A percentile compares a stretch with the other conserved stretches of the same genome.
These are phyloP conservation scores for Drosophila punjabiensis DNA, from an alignment of 1,140 invertebrate species.

Conservation along the genomic window DNA sequence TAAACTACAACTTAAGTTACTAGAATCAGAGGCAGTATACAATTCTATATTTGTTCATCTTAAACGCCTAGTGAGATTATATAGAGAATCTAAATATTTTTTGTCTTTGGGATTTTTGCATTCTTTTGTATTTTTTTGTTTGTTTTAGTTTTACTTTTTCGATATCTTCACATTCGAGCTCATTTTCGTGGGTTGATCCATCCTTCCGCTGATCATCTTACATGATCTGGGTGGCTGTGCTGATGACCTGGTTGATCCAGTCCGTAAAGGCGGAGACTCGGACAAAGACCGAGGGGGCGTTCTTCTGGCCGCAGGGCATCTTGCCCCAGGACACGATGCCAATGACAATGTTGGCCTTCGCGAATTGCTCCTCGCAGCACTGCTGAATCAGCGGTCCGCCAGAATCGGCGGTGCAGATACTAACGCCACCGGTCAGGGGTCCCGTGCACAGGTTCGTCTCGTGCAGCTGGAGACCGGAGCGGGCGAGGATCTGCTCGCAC, in stretches of 20 bases:
- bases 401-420: slow-evolving; percentile 86
- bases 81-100: slow-evolving; percentile 52
- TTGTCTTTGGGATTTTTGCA: slow-evolving; percentile 29
- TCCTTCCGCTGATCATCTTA: slow-evolving; percentile 29
- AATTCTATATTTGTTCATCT: slow-evolving; percentile 31
- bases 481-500: slow-evolving; percentile 74
- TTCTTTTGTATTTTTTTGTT: slow-evolving; percentile 35
- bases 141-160: slow-evolving; percentile 42
- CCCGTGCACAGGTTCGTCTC: slow-evolving; percentile 86
- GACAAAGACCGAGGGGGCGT: slow-evolving; percentile 91
- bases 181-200: neutral
- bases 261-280: slow-evolving; percentile 88
- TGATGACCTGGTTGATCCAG: slow-evolving; percentile 87
- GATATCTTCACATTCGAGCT: slow-evolving; percentile 64
- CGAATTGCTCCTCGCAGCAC: slow-evolving; percentile 46
- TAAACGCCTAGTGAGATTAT: slow-evolving; percentile 67
- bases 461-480: slow-evolving; percentile 79
- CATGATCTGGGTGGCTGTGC: slow-evolving; percentile 67
- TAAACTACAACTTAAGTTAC: slow-evolving; percentile 25
- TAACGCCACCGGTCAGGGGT: slow-evolving; percentile 85
- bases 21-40: slow-evolving; percentile 45
- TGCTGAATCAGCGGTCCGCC: slow-evolving; percentile 85
- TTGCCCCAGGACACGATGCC: slow-evolving; percentile 85
- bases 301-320: slow-evolving; percentile 86
- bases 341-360: slow-evolving; percentile 70